These are phyloP conservation scores for Colossoma macropomum DNA, from an alignment of 2,113 vertebrate genomes.

Conservation along the genomic window DNA sequence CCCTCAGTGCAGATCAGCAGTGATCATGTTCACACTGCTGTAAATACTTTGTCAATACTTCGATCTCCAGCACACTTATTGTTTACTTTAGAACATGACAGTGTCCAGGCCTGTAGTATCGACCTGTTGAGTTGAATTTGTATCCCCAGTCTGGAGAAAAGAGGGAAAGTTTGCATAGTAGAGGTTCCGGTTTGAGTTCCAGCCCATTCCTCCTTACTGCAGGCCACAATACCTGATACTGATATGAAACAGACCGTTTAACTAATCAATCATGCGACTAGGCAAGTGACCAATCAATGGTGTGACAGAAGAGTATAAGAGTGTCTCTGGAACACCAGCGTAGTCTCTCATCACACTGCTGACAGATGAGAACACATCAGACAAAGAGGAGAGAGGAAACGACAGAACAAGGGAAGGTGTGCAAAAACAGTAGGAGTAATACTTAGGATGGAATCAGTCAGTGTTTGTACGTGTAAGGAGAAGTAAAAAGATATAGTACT, in stretches of 20 bases:
- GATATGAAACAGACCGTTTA: background rate
- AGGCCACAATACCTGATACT: background rate
- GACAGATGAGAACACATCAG: background rate
- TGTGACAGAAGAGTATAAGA: background rate
- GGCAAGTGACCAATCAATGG: background rate
- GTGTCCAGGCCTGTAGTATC: background rate
- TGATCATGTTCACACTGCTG: background rate
- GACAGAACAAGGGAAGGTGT: background rate
- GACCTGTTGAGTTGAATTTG: background rate
- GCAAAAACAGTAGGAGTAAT: conserved; percentile 1
- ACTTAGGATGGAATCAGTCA: background rate
- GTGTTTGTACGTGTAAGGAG: background rate
- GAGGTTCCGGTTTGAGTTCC: conserved; percentile 18
- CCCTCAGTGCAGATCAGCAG: conserved; percentile 27
- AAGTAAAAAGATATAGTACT: background rate
- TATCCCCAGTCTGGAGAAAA: background rate
- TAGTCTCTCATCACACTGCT: background rate
- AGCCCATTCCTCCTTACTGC: conserved; percentile 6
- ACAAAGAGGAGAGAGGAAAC: background rate
- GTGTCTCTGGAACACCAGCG: background rate
- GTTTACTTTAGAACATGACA: background rate
- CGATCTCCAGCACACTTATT: background rate
- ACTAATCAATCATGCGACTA: conserved; percentile 18
- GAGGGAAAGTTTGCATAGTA: conserved; percentile 44
- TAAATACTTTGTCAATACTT: conserved; percentile 19